phyloP scores from a whole-genome alignment of 1,140 invertebrate genomes.

The Aethina tumida region DNA sequence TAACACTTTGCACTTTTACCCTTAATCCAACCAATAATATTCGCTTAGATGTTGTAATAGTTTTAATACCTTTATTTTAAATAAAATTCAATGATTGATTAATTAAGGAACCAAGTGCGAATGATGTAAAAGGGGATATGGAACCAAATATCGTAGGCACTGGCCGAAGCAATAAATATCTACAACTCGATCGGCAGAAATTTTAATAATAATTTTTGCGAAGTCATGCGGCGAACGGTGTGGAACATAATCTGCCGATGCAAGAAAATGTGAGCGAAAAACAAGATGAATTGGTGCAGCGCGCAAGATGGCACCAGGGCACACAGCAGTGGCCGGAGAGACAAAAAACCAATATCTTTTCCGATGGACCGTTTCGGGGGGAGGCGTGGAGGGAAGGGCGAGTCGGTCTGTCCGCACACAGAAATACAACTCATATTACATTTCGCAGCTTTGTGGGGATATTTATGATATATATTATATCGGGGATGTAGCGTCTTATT shows the following conservation, averaged over 20 bases:
- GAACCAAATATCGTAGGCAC: too few species aligned
- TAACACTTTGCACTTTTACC: too few species aligned
- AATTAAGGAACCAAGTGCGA: too few species aligned
- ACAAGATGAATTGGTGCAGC: conserved; percentile 27
- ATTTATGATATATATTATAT: conserved; percentile 25
- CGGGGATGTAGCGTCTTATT: conserved; percentile 24
- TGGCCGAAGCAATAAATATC: too few species aligned
- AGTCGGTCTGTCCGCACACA: too few species aligned
- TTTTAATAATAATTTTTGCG: conserved; percentile 8
- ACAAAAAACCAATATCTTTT: conserved; percentile 28
- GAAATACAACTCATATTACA: conserved; percentile 31
- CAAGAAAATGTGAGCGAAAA: conserved; percentile 27
- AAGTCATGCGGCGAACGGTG: conserved; percentile 4
- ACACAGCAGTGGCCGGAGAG: conserved; percentile 17
- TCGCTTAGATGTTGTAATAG: too few species aligned
- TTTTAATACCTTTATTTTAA: too few species aligned
- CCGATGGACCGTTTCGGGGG: conserved; percentile 19
- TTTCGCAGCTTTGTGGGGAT: conserved; percentile 29
- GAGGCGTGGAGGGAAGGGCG: conserved; percentile 15
- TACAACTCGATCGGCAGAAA: too few species aligned
- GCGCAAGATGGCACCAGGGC: conserved; percentile 27
- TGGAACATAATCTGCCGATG: conserved; percentile 13
- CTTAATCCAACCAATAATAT: too few species aligned
- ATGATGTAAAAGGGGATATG: too few species aligned
- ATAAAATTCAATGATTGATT: too few species aligned